A percentile compares a stretch with the other conserved stretches of the same genome.
These are phyloP conservation scores for Phodopus roborovskii DNA, from an alignment of 2,113 vertebrate genomes.

Conservation along the genomic window DNA sequence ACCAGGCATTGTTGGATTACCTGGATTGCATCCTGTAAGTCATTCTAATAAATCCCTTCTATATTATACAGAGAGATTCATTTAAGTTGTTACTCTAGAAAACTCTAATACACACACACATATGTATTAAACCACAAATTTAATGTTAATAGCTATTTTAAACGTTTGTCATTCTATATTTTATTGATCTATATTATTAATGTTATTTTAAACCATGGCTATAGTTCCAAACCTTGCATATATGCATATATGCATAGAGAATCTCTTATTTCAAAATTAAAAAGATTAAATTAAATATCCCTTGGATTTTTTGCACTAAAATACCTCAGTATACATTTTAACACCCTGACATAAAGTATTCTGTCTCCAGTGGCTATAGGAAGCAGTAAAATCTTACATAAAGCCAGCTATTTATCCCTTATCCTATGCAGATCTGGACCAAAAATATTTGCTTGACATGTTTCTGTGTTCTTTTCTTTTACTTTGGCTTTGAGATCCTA, in stretches of 20 bases:
- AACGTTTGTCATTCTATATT: background rate
- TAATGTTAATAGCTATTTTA: background rate
- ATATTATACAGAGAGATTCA: background rate
- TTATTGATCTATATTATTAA: background rate
- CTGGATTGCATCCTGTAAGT: background rate
- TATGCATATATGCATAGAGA: background rate
- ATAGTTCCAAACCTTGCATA: background rate
- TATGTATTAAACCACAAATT: background rate
- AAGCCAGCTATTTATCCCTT: background rate
- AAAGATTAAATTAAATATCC: background rate
- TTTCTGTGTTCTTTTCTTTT: conserved; percentile 17
- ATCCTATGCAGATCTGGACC: background rate
- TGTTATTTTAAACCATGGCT: background rate
- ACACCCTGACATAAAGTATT: background rate
- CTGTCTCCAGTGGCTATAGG: background rate
- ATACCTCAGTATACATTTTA: background rate
- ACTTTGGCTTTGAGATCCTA: conserved; percentile 31
- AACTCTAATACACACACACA: background rate
- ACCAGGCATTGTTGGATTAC: background rate
- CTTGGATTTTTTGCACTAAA: background rate
- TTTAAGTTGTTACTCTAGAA: background rate
- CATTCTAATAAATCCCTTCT: background rate
- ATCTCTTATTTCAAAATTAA: conserved; percentile 31
- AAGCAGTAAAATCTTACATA: background rate
- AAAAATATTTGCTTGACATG: background rate